Evolutionary conservation across 1,140 invertebrate species (phyloP).

Genomic region (Drosophila cardini): DNA sequence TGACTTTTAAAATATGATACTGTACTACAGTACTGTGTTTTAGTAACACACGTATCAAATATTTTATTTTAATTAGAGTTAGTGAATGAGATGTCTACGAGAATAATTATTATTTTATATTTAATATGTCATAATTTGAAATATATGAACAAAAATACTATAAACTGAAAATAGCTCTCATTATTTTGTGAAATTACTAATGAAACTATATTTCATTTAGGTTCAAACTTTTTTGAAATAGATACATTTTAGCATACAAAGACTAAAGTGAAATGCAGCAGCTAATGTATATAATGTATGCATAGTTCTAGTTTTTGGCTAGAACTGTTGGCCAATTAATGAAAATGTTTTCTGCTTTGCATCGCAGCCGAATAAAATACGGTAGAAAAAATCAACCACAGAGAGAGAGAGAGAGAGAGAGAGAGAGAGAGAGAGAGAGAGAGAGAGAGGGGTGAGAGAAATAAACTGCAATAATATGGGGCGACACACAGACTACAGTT

Average conservation of each 20-base stretch:
- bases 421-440: neutral
- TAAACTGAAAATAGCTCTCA: too few species aligned
- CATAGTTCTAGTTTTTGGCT: neutral
- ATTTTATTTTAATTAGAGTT: too few species aligned
- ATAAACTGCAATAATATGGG: constrained; percentile 41
- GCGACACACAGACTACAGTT: constrained; percentile 54
- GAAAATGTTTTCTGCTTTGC: constrained; percentile 28
- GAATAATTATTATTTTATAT: too few species aligned
- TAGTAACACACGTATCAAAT: too few species aligned
- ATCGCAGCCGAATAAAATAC: constrained; percentile 15
- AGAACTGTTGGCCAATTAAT: constrained; percentile 37
- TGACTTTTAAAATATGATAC: neutral
- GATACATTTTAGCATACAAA: too few species aligned
- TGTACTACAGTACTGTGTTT: too few species aligned
- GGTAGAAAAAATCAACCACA: constrained; percentile 29
- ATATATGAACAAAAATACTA: too few species aligned
- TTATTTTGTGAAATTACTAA: too few species aligned
- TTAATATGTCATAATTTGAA: too few species aligned
- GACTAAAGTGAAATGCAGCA: neutral
- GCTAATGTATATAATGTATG: constrained; percentile 34
- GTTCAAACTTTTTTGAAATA: too few species aligned
- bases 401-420: neutral
- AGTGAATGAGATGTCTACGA: too few species aligned
- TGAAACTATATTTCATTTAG: too few species aligned
- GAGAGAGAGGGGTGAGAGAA: neutral